Percentiles rank a stretch among this genome's conserved stretches.
Conservation (phyloP, 2,797 vertebrate species). For the Xenentodon cancila region DNA sequence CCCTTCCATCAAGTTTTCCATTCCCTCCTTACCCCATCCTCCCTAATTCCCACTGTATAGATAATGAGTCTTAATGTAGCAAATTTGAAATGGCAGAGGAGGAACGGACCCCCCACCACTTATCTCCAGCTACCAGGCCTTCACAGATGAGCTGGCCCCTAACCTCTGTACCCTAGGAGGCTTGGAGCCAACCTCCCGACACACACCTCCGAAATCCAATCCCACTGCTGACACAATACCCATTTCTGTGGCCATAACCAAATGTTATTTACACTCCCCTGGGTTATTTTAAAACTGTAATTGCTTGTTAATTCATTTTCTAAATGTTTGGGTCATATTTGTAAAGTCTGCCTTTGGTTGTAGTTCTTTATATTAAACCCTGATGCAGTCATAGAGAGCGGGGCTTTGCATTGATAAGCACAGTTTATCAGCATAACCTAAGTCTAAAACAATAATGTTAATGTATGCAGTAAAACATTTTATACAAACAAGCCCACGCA, state of each 20-base stretch:
- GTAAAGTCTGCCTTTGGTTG: not conserved
- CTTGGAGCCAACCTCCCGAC: constrained; percentile 23
- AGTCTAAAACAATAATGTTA: not conserved
- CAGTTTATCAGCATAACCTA: not conserved
- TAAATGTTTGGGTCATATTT: constrained; percentile 17
- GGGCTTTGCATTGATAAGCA: not conserved
- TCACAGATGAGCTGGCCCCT: constrained; percentile 67
- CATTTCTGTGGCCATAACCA: constrained; percentile 30
- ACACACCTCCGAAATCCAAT: constrained; percentile 34
- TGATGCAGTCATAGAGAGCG: not conserved
- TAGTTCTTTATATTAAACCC: too few species aligned
- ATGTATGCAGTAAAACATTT: not conserved
- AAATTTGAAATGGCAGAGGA: constrained; percentile 71
- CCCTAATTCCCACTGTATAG: constrained; percentile 43
- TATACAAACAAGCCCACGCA: not conserved
- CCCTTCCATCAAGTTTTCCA: constrained; percentile 21
- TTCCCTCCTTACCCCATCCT: constrained; percentile 15
- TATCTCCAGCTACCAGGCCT: constrained; percentile 76
- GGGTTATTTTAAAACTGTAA: constrained; percentile 5
- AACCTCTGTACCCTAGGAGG: constrained; percentile 56
- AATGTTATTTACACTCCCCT: constrained; percentile 32
- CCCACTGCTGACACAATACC: constrained; percentile 18
- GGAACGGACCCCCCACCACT: constrained; percentile 59
- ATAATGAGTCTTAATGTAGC: constrained; percentile 79
- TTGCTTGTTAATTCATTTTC: constrained; percentile 8